These are phyloP conservation scores for Fragum sueziense DNA, from an alignment of 2,888 invertebrate genomes.

Conservation along the genomic window DNA sequence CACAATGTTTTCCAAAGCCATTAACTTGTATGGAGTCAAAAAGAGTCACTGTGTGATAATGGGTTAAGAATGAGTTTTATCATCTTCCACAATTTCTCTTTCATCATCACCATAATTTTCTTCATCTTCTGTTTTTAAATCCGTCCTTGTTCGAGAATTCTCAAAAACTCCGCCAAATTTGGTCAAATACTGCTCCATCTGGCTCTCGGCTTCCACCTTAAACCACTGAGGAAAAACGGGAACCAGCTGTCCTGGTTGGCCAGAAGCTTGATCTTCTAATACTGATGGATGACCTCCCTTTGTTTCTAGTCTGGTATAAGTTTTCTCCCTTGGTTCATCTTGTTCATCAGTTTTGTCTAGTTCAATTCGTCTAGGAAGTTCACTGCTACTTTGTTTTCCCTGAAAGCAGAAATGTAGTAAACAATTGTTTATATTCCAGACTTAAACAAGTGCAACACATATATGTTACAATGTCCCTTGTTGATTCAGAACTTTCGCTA, in stretches of 20 bases:
- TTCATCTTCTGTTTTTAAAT: slow-evolving; percentile 14
- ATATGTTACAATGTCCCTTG: too few species aligned
- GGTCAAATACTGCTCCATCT: slow-evolving; percentile 41
- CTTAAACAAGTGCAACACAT: too few species aligned
- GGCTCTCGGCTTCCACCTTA: slow-evolving; percentile 29
- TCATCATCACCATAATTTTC: slow-evolving; percentile 48
- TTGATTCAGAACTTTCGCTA: too few species aligned
- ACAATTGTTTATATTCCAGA: too few species aligned
- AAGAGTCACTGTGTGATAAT: too few species aligned
- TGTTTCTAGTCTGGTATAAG: neutral
- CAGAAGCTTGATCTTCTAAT: neutral
- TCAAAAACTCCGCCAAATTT: slow-evolving; percentile 49
- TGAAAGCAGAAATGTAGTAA: too few species aligned
- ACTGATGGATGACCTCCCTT: neutral
- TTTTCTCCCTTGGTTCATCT: slow-evolving; percentile 2
- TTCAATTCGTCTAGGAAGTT: neutral
- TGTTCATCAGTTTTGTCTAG: neutral
- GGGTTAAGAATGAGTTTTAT: too few species aligned
- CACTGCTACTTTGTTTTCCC: neutral
- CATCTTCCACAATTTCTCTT: slow-evolving; percentile 33
- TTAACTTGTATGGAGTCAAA: too few species aligned
- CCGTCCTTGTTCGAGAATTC: slow-evolving; percentile 15
- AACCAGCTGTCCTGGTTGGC: neutral
- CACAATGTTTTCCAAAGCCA: too few species aligned
- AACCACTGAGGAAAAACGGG: slow-evolving; percentile 40